These are phyloP conservation scores for Cottoperca gobio DNA, from an alignment of 2,797 vertebrate genomes.

Conservation along the genomic window DNA sequence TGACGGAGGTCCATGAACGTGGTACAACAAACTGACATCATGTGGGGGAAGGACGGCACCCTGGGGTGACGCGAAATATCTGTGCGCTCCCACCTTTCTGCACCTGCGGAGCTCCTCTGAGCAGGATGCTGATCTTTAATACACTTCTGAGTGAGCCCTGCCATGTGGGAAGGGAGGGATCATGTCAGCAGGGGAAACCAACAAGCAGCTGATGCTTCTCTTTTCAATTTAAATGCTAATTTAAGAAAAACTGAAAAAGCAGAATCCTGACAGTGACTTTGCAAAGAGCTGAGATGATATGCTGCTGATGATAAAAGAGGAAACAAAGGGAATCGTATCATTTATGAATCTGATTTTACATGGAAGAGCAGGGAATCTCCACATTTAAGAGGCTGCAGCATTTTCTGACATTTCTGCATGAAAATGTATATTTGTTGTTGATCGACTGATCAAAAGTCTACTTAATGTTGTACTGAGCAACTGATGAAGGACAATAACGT, in stretches of 20 bases:
- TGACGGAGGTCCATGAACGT: not conserved
- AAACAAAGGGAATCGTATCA: too few relatives aligned
- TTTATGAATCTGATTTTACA: too few relatives aligned
- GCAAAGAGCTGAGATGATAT: conserved; percentile 52
- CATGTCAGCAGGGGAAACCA: conserved; percentile 55
- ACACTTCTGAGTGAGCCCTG: conserved; percentile 48
- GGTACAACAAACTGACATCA: not conserved
- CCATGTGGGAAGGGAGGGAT: conserved; percentile 49
- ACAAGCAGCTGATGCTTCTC: conserved; percentile 50
- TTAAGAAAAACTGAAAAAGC: conserved; percentile 51
- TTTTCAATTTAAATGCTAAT: conserved; percentile 83
- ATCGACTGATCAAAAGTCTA: too few relatives aligned
- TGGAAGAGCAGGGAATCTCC: too few relatives aligned
- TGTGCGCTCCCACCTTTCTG: not conserved
- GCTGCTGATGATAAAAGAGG: conserved; percentile 35
- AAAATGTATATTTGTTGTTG: too few relatives aligned
- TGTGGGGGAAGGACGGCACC: not conserved
- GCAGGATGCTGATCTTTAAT: conserved; percentile 56
- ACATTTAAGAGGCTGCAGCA: too few relatives aligned
- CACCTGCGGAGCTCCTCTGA: conserved; percentile 28
- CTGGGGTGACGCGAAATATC: conserved; percentile 7
- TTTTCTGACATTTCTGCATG: too few relatives aligned
- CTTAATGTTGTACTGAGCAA: too few relatives aligned
- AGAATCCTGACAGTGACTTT: conserved; percentile 58
- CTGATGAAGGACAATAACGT: conserved; percentile 10